Percentiles rank a stretch among this genome's conserved stretches.
Conservation (phyloP, 2,888 invertebrate species). For the Erebia epiphron region DNA sequence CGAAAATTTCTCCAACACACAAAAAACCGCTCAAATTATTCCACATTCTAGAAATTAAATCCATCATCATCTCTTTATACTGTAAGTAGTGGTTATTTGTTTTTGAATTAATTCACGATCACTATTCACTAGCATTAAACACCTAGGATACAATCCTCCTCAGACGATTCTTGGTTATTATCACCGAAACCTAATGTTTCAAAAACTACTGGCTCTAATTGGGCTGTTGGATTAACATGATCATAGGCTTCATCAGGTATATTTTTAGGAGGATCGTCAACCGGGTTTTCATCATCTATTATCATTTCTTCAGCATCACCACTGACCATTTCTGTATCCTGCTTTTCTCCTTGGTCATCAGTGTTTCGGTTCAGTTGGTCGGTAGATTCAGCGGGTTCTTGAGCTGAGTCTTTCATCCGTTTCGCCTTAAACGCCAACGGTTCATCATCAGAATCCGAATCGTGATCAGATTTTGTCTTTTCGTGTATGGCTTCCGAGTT, state of each 20-base stretch:
- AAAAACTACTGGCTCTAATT: conserved; percentile 26
- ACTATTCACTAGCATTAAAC: conserved; percentile 19
- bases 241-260: background rate
- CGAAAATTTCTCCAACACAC: no score
- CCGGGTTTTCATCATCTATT: background rate
- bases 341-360: background rate
- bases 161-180: conserved; percentile 27
- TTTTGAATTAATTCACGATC: background rate
- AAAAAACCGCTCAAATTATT: no score
- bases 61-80: no score
- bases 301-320: background rate
- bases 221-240: background rate
- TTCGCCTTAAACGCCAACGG: conserved; percentile 61
- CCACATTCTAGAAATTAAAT: no score
- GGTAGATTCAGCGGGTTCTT: background rate
- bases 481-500: background rate
- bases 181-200: conserved; percentile 8
- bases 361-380: conserved; percentile 9
- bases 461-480: conserved; percentile 22
- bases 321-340: background rate
- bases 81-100: no score
- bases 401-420: conserved; percentile 43
- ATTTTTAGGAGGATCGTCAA: background rate
- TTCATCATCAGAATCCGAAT: conserved; percentile 62
- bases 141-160: conserved; percentile 37